Percentiles rank a stretch among this genome's conserved stretches.
These are phyloP conservation scores for Toxotes lorentzi DNA, from an alignment of 2,797 vertebrate genomes.

Conservation along the genomic window DNA sequence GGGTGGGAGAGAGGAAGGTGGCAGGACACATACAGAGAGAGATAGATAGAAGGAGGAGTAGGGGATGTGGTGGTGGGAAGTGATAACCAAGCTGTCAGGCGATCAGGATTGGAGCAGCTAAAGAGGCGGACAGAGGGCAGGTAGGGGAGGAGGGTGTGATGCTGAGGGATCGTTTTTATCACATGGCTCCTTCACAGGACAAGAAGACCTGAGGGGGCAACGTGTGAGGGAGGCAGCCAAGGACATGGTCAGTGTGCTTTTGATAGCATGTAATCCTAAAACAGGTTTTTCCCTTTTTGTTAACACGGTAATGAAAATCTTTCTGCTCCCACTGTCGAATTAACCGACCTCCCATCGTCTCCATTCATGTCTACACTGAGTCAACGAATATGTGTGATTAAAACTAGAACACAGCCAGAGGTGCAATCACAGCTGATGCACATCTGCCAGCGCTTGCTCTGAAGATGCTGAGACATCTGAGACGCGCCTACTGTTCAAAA, in stretches of 20 bases:
- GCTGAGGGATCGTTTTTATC: conserved; percentile 51
- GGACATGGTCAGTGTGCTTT: conserved; percentile 43
- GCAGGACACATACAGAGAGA: conserved; percentile 8
- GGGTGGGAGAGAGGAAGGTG: conserved; percentile 1
- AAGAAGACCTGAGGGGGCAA: conserved; percentile 9
- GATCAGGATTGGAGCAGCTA: conserved; percentile 44
- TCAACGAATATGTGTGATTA: conserved; percentile 24
- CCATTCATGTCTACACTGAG: conserved; percentile 12
- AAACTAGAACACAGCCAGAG: conserved; percentile 55
- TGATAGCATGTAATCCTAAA: conserved; percentile 2
- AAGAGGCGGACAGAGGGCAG: conserved; percentile 9
- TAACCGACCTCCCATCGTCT: conserved; percentile 10
- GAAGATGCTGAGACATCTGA: conserved; percentile 30
- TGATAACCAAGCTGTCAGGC: conserved; percentile 52
- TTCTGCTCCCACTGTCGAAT: background rate
- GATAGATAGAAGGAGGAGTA: background rate
- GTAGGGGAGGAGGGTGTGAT: conserved; percentile 32
- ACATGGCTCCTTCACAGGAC: conserved; percentile 44
- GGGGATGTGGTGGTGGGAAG: conserved; percentile 25
- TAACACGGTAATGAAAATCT: background rate
- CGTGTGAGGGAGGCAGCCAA: conserved; percentile 15
- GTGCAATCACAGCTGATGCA: conserved; percentile 41
- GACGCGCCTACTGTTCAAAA: conserved; percentile 21
- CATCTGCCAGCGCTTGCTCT: conserved; percentile 38
- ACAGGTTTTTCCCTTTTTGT: background rate